Base-by-base conservation (phyloP, 2,888 invertebrate species). In the Pandemis cinnamomeana region DNA sequence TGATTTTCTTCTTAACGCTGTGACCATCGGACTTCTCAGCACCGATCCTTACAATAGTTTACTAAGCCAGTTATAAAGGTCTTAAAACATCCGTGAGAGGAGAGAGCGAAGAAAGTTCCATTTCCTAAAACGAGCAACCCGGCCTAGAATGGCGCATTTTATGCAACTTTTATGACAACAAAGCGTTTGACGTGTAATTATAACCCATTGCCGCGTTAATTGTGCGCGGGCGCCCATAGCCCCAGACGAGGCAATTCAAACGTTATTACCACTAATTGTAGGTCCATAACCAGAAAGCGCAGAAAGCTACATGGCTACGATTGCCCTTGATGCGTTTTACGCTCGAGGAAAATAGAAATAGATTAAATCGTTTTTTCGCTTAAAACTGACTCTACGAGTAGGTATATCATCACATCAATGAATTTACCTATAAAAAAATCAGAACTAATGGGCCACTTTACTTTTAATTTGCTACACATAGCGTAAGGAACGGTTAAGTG, bases 111-210 rank as follows among this genome's bases (percentile, higher is more conserved):
- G 67, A 71, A 61, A 71, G 67, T 62, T 36, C 4, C 13, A 48
- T 63, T 55, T 63, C 13, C n/a, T 41, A 46, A 10, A 46, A 55
- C 55, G 15, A 20, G 15, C 20, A 11, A 27, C 44, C 5, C 8
- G 20, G 8, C 20, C 55, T 41, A 3, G 61, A 51, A n/a, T n/a
- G 36, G 55, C 44, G 55, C 63, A 20, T 48, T 48, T 64, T 48
- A 64, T 64, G 46, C 46, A 64, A 61, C 27, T 71, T 58, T 58
- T 46, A 66, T 69, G 61, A 61, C 58, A 61, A 72, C 68, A 36
- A 58, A 48, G 58, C 58, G 64, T 64, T 68, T 42, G 48, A 55
- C 63, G 63, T 72, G n/a, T 63, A 72, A 72, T 72, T 72, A 72
- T 58, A 63, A 69, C 46, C 64, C 64, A 71, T 64, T 42, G 36